Evolutionary conservation across 2,888 invertebrate species (phyloP), one percentile per base, ranked within the genome.

Genomic region (Scaptomyza cyrtandrae): DNA sequence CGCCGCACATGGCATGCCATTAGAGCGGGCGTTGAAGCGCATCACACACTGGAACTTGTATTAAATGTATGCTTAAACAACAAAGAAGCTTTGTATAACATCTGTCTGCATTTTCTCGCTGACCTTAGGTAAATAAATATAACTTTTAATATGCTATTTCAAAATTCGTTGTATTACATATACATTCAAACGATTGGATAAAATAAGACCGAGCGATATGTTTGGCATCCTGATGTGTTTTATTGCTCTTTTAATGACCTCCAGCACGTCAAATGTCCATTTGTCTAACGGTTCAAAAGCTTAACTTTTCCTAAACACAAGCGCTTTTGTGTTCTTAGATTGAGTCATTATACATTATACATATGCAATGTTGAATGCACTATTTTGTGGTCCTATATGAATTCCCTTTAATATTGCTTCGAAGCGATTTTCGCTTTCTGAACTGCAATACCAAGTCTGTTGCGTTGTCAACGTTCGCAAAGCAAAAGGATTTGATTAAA

Each of bases 91-190:
- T 58, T 29, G 43, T 45, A 19, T 27, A 33, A 29, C 29, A 29
- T 7, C 19, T 48, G 31, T 33, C 6, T 35, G 31, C 6, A 4
- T 31, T 29, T 44, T 46, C 19, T 41, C 14, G 49, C 74, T 74
- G 74, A 74, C 70, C 70, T 65, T 70, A 66, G 70, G 71, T 71
- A 71, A 75, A 78, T 82, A 73, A 78, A 82, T 80, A 82, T 79
- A 73, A 82, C 73, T 68, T 82, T 73, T 61, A 76, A 82, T 73
- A 82, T 78, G 69, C 73, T 82, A 69, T 67, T 73, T 81, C 61
- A 65, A 69, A 73, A 67, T 78, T 75, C 72, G 64, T 62, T 75
- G 65, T 68, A 48, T 43, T 33, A 27, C 37, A 31, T 6, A 37
- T 2, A 60, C 44, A 43, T 27, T n/a, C n/a, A n/a, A n/a, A 50